Conservation (phyloP, 1,140 invertebrate genomes). For the Leptoteleia sp. region DNA sequence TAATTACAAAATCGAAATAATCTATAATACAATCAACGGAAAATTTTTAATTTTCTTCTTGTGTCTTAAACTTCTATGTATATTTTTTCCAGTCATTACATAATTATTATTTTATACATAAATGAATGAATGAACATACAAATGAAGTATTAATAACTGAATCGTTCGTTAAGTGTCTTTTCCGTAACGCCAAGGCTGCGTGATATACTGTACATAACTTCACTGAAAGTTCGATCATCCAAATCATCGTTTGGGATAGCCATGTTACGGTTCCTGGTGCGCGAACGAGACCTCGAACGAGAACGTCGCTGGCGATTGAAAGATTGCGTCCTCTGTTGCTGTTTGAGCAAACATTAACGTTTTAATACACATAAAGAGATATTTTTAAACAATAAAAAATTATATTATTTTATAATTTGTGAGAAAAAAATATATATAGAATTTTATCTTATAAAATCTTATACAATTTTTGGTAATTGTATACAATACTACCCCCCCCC, state of each 20-base stretch:
- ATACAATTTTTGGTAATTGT: too few species aligned
- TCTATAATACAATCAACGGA: constrained; percentile 9
- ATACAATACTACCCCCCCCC: too few species aligned
- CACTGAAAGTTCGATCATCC: constrained; percentile 76
- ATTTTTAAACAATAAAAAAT: too few species aligned
- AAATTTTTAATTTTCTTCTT: background rate
- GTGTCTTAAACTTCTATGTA: constrained; percentile 2
- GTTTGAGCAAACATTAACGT: too few species aligned
- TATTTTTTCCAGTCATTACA: constrained; percentile 2
- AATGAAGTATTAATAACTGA: constrained; percentile 72
- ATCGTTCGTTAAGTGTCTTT: constrained; percentile 79
- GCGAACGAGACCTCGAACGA: constrained; percentile 75
- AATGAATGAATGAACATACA: constrained; percentile 8
- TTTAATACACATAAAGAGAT: too few species aligned
- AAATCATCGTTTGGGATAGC: constrained; percentile 54
- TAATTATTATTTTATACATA: constrained; percentile 19
- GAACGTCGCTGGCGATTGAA: constrained; percentile 70
- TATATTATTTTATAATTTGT: too few species aligned
- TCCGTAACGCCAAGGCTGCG: constrained; percentile 75
- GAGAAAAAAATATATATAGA: too few species aligned
- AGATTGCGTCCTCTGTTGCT: constrained; percentile 48
- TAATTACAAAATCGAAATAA: constrained; percentile 8
- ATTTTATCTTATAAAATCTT: too few species aligned
- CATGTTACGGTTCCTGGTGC: constrained; percentile 46
- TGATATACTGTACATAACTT: constrained; percentile 77